phyloP scores from a whole-genome alignment of 2,888 invertebrate genomes.

The Lamellibrachia satsuma region DNA sequence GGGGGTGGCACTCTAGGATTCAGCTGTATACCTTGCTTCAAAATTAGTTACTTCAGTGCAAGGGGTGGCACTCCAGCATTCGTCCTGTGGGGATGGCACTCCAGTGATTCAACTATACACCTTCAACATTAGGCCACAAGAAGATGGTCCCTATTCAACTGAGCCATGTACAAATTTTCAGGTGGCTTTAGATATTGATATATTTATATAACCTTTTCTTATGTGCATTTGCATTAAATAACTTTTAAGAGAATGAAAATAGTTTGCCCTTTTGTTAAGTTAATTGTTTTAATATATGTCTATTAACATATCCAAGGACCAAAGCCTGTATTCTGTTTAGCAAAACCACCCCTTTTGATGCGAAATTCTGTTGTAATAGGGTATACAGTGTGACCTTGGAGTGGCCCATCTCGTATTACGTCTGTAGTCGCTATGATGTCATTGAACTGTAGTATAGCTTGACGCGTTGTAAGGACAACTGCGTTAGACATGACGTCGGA shows the following conservation, averaged over 20 bases:
- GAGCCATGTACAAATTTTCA: neutral
- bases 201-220: neutral
- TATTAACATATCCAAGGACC: neutral
- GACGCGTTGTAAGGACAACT: neutral
- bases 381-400: neutral
- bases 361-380: neutral
- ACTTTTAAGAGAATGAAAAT: neutral
- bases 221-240: neutral
- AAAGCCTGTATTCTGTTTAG: neutral
- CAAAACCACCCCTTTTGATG: neutral
- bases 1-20: neutral
- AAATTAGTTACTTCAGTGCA: neutral
- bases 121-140: neutral
- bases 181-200: neutral
- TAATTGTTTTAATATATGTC: neutral
- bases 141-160: neutral
- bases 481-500: neutral
- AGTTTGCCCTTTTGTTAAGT: neutral
- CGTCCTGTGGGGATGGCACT: too few species aligned
- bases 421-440: neutral
- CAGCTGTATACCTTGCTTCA: neutral
- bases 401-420: neutral
- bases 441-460: neutral
- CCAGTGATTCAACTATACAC: neutral
- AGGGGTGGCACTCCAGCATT: neutral